These are phyloP conservation scores for Sebastiscus tertius DNA, from an alignment of 2,797 vertebrate species.

Conservation along the genomic window DNA sequence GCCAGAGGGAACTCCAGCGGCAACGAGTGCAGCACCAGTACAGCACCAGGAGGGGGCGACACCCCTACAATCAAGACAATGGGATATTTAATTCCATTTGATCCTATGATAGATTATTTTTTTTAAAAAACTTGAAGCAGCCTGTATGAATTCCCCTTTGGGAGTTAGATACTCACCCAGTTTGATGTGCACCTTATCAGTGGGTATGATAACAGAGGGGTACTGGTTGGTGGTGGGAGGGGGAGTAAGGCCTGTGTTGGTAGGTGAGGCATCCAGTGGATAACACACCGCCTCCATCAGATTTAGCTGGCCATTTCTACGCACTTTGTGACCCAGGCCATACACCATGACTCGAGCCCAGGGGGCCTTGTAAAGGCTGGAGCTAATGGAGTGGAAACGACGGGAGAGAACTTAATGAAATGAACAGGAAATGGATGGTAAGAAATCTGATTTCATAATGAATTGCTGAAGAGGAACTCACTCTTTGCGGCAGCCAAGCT, in stretches of 20 bases:
- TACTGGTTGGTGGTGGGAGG: conserved; percentile 98
- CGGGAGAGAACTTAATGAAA: not conserved
- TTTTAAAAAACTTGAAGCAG: not conserved
- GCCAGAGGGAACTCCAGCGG: conserved; percentile 96
- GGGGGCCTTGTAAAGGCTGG: conserved; percentile 96
- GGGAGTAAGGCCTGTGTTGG: conserved; percentile 96
- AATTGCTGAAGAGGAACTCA: conserved; percentile 76
- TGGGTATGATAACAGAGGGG: conserved; percentile 94
- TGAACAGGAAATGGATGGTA: not conserved
- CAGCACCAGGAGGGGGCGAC: conserved; percentile 94
- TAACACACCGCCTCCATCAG: conserved; percentile 95
- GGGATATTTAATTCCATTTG: not conserved
- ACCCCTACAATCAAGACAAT: conserved; percentile 83
- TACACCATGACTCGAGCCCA: conserved; percentile 97
- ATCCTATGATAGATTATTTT: not conserved
- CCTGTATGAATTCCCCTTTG: not conserved
- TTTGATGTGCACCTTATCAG: conserved; percentile 96
- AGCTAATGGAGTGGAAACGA: conserved; percentile 78
- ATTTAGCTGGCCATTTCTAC: conserved; percentile 94
- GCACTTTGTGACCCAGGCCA: conserved; percentile 96
- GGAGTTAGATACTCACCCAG: conserved; percentile 83
- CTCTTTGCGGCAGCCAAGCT: conserved; percentile 97
- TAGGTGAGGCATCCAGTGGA: conserved; percentile 96
- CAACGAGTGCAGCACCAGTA: conserved; percentile 93
- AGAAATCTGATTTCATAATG: not conserved